These are phyloP conservation scores for Acanthisitta chloris DNA, from an alignment of 2,113 vertebrate species.

Conservation along the genomic window DNA sequence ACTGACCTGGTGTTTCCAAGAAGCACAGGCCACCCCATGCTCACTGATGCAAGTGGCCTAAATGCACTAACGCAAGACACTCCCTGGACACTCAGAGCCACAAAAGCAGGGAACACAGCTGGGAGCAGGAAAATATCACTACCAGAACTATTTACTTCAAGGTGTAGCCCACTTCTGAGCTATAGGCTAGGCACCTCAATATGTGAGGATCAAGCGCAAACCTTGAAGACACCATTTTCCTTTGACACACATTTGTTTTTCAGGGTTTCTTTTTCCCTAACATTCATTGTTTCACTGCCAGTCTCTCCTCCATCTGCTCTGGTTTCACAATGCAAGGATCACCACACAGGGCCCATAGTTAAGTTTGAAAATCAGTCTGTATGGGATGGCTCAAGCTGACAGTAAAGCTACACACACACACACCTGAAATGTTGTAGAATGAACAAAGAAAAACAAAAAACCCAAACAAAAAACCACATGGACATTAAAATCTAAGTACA, in stretches of 20 bases:
- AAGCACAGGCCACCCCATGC: neutral
- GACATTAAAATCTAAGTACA: neutral
- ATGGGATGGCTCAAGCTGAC: neutral
- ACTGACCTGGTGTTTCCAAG: neutral
- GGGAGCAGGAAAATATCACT: neutral
- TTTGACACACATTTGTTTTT: neutral
- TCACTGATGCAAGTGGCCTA: no score
- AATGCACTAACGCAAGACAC: neutral
- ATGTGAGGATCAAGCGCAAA: neutral
- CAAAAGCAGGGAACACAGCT: neutral
- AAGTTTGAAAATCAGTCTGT: neutral
- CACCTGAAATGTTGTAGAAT: neutral
- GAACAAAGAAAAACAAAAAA: neutral
- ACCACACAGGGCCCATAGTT: neutral
- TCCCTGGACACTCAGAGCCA: neutral
- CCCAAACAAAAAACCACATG: neutral
- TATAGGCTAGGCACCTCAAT: neutral
- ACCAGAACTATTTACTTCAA: neutral
- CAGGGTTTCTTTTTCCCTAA: neutral
- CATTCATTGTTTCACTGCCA: neutral
- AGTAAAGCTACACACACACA: neutral
- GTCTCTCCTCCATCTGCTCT: neutral
- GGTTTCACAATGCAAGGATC: neutral
- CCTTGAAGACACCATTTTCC: neutral
- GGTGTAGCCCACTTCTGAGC: neutral